These are phyloP conservation scores for Oxygymnocypris stewartii DNA, from an alignment of 2,113 vertebrate genomes.

Conservation along the genomic window DNA sequence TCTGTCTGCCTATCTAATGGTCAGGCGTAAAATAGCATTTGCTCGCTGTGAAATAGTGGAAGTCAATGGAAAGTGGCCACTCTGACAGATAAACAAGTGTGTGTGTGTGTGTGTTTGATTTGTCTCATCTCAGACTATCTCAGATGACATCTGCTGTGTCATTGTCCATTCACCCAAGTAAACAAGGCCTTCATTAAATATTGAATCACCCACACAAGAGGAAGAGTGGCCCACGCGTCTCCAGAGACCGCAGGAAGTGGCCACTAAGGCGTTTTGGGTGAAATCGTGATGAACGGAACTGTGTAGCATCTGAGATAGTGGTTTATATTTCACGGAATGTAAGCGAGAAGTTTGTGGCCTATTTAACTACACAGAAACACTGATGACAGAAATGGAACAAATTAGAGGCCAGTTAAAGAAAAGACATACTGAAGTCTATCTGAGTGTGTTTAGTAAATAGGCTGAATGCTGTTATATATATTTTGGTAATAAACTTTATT, in stretches of 20 bases:
- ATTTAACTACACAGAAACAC: neutral
- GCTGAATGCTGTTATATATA: neutral
- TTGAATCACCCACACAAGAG: conserved; percentile 40
- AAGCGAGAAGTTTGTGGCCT: conserved; percentile 21
- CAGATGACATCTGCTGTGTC: conserved; percentile 55
- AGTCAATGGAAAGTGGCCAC: neutral
- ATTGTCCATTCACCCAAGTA: conserved; percentile 43
- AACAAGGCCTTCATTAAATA: conserved; percentile 55
- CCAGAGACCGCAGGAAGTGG: conserved; percentile 11
- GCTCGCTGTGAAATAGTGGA: neutral
- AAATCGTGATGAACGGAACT: neutral
- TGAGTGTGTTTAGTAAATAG: neutral
- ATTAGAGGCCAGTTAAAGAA: neutral
- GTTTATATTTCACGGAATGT: conserved; percentile 36
- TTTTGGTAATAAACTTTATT: neutral
- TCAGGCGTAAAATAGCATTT: too few relatives aligned
- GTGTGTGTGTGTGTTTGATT: neutral
- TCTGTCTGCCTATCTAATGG: neutral
- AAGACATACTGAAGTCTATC: neutral
- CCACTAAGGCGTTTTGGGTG: conserved; percentile 8
- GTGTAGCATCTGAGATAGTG: neutral
- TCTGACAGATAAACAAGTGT: neutral
- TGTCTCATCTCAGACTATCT: conserved; percentile 28
- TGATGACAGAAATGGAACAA: conserved; percentile 11
- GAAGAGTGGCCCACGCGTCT: conserved; percentile 44